Evolutionary conservation across 2,797 vertebrate genomes (phyloP).

Genomic region (Myiotriccus ornatus): DNA sequence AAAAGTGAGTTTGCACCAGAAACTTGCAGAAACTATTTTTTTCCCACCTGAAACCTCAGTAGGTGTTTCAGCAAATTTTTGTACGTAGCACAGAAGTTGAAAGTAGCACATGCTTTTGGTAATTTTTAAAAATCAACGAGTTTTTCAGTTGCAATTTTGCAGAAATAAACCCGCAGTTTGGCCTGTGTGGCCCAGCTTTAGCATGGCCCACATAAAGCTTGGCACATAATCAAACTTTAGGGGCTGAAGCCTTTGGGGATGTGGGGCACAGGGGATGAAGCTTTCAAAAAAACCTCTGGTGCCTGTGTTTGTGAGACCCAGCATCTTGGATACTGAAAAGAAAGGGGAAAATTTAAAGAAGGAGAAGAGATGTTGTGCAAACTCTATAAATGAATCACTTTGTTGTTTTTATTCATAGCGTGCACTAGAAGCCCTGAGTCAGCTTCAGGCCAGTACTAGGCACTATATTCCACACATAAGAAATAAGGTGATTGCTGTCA

Average conservation of each 20-base stretch:
- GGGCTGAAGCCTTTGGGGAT: background rate
- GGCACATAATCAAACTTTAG: background rate
- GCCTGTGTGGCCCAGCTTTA: background rate
- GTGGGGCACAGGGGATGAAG: background rate
- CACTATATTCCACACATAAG: background rate
- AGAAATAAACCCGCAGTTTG: background rate
- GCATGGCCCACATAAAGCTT: background rate
- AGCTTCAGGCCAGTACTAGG: background rate
- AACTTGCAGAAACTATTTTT: background rate
- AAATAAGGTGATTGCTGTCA: constrained; percentile 33
- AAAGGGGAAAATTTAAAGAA: background rate
- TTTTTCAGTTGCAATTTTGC: background rate
- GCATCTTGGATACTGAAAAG: background rate
- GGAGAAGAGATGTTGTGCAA: background rate
- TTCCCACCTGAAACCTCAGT: background rate
- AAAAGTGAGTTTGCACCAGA: background rate
- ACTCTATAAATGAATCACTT: background rate
- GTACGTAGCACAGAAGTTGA: background rate
- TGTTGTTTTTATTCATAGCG: background rate
- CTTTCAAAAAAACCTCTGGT: background rate
- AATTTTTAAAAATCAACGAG: background rate
- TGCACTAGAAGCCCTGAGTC: background rate
- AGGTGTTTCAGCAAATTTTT: background rate
- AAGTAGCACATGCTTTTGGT: background rate
- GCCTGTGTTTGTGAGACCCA: background rate